phyloP scores from a whole-genome alignment of 2,113 vertebrate species.

The Macquaria ambigua region DNA sequence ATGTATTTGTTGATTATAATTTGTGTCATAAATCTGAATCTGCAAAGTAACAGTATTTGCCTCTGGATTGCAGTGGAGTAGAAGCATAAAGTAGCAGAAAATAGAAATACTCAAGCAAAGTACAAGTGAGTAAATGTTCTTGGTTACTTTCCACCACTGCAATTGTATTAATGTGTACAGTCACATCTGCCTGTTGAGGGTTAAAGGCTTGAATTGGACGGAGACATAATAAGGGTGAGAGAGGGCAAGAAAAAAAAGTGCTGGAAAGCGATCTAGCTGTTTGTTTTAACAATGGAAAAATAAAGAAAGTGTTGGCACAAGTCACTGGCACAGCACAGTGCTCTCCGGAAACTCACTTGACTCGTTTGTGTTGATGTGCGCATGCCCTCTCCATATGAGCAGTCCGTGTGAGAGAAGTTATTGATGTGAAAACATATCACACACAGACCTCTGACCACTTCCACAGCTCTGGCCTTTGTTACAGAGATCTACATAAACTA shows the following conservation, averaged over 20 bases:
- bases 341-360: constrained; percentile 50
- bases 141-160: background rate
- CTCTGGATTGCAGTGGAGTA: too few species aligned
- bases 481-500: constrained; percentile 50
- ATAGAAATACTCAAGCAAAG: constrained; percentile 3
- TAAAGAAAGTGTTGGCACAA: constrained; percentile 47
- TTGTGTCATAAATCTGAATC: background rate
- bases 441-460: constrained; percentile 33
- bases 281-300: constrained; percentile 54
- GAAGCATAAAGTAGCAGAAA: background rate
- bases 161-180: background rate
- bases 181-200: background rate
- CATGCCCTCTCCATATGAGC: constrained; percentile 36
- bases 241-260: constrained; percentile 8
- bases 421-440: constrained; percentile 32
- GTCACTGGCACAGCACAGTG: constrained; percentile 25
- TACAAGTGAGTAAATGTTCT: background rate
- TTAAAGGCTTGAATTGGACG: constrained; percentile 17
- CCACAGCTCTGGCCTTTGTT: constrained; percentile 63
- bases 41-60: background rate
- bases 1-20: background rate
- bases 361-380: constrained; percentile 41
- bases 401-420: constrained; percentile 1
- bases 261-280: constrained; percentile 31
- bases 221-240: constrained; percentile 23